Evolutionary conservation across 2,113 vertebrate genomes (phyloP), one percentile per base, ranked within the genome.

Genomic region (Spea bombifrons): DNA sequence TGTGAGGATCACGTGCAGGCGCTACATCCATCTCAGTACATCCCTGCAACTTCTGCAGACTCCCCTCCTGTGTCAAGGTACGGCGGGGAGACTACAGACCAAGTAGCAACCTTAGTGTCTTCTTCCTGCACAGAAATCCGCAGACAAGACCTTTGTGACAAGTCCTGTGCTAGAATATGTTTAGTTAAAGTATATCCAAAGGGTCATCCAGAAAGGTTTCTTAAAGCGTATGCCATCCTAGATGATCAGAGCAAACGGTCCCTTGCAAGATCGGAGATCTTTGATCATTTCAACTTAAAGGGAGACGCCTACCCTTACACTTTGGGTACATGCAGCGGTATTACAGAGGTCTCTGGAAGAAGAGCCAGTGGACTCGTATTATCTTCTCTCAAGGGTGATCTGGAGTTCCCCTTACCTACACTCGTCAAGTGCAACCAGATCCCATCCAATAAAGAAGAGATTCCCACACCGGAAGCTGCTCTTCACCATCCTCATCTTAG

Each of bases 111-210:
- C 4, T 3, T 9, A 15, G 59, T 64, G 15, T 64, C 59, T 30
- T 49, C 44, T 49, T 64, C 46, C 46, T 75, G 59, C 16, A 64
- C 59, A 30, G 57, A 65, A 17, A 43, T 64, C 9, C 48, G 59
- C 9, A 7, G 4, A 48, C 10, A 65, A 16, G 46, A 49, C 6
- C 12, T 63, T 16, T 49, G 44, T 50, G 59, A 65, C 45, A 75
- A 65, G 5, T 75, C 57, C 8, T 75, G 57, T 75, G 45, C 15
- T 5, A 63, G 49, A 15, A 75, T 75, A 65, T 61, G 55, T 4
- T 8, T 64, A 64, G 15, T 75, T n/a, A 64, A 75, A 8, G n/a
- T 75, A 45, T 73, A 73, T 44, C 71, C 44, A 17, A 59, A 59
- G 8, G 71, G 71, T 43, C 30, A 44, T 8, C 53, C 71, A 45